These are phyloP conservation scores for Thinocorus orbignyianus DNA, from an alignment of 2,113 vertebrate genomes.

Conservation along the genomic window DNA sequence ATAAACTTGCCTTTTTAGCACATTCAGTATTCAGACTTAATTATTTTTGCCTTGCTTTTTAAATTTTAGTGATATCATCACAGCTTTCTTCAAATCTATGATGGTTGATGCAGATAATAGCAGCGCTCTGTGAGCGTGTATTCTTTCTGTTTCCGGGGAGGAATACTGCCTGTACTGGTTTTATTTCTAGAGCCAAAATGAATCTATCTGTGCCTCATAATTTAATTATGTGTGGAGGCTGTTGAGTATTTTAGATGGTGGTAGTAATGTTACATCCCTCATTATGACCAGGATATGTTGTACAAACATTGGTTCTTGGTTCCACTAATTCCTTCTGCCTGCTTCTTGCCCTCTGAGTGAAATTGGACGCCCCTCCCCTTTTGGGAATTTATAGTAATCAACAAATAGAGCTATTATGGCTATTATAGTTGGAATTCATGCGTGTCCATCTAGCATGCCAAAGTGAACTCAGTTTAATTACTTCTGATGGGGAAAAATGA, in stretches of 20 bases:
- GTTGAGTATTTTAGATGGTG: neutral
- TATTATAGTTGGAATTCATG: neutral
- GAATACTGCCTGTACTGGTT: neutral
- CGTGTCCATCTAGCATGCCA: neutral
- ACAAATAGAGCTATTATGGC: neutral
- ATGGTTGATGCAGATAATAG: neutral
- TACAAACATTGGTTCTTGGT: conserved; percentile 2
- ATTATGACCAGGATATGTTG: neutral
- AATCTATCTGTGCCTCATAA: neutral
- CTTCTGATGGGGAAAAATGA: neutral
- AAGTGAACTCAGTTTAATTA: conserved; percentile 5
- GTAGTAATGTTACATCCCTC: neutral
- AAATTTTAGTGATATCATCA: neutral
- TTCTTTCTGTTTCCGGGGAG: neutral
- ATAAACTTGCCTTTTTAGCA: neutral
- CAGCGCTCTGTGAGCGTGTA: neutral
- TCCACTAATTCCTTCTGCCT: neutral
- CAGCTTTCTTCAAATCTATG: neutral
- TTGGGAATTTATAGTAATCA: neutral
- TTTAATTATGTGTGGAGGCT: neutral
- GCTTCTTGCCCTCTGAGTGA: neutral
- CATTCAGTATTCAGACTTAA: neutral
- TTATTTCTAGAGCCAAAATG: conserved; percentile 10
- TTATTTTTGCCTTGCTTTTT: rapidly evolving
- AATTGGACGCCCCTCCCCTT: neutral